Base-by-base conservation (phyloP, 2,888 invertebrate genomes). In the Hylaea fasciaria region DNA sequence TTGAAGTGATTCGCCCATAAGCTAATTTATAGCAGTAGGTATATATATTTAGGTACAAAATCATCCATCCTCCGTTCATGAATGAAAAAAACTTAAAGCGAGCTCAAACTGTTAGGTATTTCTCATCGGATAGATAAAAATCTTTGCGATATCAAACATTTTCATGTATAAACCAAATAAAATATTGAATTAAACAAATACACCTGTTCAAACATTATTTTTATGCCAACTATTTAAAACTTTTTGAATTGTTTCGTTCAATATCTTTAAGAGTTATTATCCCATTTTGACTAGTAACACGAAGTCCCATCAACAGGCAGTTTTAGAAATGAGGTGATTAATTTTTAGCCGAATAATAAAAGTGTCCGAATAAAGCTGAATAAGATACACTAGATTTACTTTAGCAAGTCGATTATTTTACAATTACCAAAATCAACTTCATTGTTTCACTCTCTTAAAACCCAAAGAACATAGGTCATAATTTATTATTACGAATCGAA, bases 131-230 rank as follows among this genome's bases (percentile, higher is more conserved):
- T 8, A 48, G 37, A 58, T 58, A 58, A 58, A 57, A 47, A 16
- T 52, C 40, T 46, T 32, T 17, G 14, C 39, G n/a, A 47, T 12
- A 41, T n/a, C 14, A 57, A 40, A 46, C 28, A 40, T 16, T n/a
- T 13, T 54, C 13, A 22, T 45, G 39, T n/a, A 49, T 48, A 55
- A 55, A 43, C 55, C 40, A 3, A 43, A 45, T 45, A 54, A 17
- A 48, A 32, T 17, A 12, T 40, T 12, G 13, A 54, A 46, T 45
- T 35, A 43, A 58, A 60, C 60, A 60, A 37, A 51, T 55, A 47
- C 60, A 60, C 50, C 60, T 60, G 60, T 55, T 60, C 46, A 51
- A 55, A 46, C 50, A 60, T 60, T 53, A 59, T 59, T 59, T 60
- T 47, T 28, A 28, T 41, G 46, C 4, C 16, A 47, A 43, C 35